Evolutionary conservation across 1,140 invertebrate genomes (phyloP).

Genomic region (Ceratosolen solmsi): DNA sequence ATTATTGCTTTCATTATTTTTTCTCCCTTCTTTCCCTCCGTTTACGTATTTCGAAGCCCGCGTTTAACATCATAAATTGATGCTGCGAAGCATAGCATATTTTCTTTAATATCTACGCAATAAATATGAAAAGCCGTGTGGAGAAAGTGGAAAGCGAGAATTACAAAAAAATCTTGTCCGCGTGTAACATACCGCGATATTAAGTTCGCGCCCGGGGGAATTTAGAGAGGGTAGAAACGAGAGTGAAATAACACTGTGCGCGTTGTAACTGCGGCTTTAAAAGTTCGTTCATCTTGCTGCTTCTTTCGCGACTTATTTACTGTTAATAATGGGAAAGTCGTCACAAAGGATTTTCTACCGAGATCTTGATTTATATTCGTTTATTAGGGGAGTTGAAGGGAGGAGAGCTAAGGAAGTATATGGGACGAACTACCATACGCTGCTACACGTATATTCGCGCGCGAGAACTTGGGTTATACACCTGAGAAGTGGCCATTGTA

Average conservation of each 20-base stretch:
- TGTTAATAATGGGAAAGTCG: constrained; percentile 46
- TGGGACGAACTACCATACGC: background rate
- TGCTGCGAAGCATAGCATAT: background rate
- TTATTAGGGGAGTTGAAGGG: constrained; percentile 26
- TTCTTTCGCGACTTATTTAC: constrained; percentile 42
- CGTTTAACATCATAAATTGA: constrained; percentile 28
- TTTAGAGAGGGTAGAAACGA: background rate
- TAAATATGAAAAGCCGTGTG: constrained; percentile 6
- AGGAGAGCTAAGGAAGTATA: background rate
- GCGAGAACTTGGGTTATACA: constrained; percentile 25
- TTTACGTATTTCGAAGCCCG: background rate
- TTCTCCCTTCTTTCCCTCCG: background rate
- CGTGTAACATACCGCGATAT: constrained; percentile 24
- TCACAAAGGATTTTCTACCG: constrained; percentile 42
- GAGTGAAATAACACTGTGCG: constrained; percentile 15
- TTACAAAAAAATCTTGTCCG: constrained; percentile 25
- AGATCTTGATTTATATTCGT: constrained; percentile 44
- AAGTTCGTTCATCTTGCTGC: constrained; percentile 16
- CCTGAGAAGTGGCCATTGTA: constrained; percentile 33
- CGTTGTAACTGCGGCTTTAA: constrained; percentile 29
- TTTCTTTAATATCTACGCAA: constrained; percentile 34
- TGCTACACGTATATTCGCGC: background rate
- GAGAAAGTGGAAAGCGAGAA: background rate
- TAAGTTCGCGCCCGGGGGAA: constrained; percentile 20
- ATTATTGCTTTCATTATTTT: background rate